These are phyloP conservation scores for Amniataba percoides DNA, from an alignment of 2,797 vertebrate genomes.

Conservation along the genomic window DNA sequence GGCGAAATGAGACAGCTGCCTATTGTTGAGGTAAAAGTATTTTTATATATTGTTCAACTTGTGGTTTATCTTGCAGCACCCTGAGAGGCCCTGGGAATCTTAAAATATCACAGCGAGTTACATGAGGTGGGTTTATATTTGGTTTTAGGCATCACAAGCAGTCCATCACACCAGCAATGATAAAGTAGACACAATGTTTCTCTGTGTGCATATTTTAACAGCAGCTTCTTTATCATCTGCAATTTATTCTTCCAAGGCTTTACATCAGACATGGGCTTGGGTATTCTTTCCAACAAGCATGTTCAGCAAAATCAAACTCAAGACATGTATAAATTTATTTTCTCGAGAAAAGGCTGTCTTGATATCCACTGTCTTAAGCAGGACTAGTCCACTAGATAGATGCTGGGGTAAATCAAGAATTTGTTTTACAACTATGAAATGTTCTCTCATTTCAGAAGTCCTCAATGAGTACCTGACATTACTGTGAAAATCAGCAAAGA, in stretches of 20 bases:
- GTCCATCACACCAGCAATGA: not conserved
- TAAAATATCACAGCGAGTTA: not conserved
- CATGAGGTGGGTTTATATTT: not conserved
- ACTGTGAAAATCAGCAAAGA: too few relatives aligned
- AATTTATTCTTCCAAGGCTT: not conserved
- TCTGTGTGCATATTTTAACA: not conserved
- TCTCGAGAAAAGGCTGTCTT: not conserved
- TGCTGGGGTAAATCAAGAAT: too few relatives aligned
- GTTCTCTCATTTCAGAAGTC: too few relatives aligned
- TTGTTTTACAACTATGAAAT: too few relatives aligned
- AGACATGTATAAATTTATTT: not conserved
- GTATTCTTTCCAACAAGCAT: not conserved
- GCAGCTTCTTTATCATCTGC: not conserved
- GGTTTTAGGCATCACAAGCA: constrained; percentile 5
- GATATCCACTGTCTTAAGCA: too few relatives aligned
- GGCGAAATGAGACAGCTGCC: not conserved
- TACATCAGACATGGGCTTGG: not conserved
- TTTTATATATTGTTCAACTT: not conserved
- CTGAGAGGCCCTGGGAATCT: not conserved
- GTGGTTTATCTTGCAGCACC: not conserved
- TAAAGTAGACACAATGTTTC: not conserved
- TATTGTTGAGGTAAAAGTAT: not conserved
- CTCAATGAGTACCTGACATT: too few relatives aligned
- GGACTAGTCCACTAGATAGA: too few relatives aligned
- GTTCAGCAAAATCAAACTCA: not conserved